Conservation (phyloP, 2,797 vertebrate species). For the Girardinus metallicus region DNA sequence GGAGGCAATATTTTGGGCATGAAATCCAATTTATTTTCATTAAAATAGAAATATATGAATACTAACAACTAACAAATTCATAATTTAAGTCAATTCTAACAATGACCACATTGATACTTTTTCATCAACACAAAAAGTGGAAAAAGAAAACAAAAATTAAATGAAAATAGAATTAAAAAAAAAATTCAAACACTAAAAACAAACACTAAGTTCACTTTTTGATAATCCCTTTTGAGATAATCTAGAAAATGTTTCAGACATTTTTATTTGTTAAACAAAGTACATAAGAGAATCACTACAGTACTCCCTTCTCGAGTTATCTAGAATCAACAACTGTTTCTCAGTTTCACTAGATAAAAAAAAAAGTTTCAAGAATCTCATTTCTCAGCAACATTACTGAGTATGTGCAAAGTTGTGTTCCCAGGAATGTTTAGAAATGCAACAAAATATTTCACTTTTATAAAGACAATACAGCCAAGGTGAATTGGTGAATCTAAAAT, state of each 20-base stretch:
- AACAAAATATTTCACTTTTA: slow-evolving; percentile 7
- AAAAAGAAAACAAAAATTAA: neutral
- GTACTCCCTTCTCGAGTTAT: slow-evolving; percentile 24
- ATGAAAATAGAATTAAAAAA: neutral
- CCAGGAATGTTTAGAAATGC: slow-evolving; percentile 30
- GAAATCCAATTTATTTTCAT: neutral
- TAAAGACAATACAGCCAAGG: neutral
- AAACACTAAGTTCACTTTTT: neutral
- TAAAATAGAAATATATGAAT: neutral
- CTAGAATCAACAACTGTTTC: slow-evolving; percentile 30
- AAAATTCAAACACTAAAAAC: neutral
- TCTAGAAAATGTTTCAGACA: neutral
- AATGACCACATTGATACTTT: neutral
- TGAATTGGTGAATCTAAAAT: slow-evolving; percentile 1
- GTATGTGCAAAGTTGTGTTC: neutral
- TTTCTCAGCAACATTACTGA: slow-evolving; percentile 13
- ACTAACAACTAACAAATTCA: neutral
- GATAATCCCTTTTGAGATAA: slow-evolving; percentile 1
- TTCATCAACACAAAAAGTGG: neutral
- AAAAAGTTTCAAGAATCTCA: neutral
- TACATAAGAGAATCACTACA: slow-evolving; percentile 1
- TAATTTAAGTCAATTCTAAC: neutral
- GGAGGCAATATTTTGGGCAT: neutral
- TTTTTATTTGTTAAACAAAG: neutral
- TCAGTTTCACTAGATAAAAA: slow-evolving; percentile 21